Base-by-base conservation (phyloP, 2,113 vertebrate genomes). In the Dipodomys spectabilis region DNA sequence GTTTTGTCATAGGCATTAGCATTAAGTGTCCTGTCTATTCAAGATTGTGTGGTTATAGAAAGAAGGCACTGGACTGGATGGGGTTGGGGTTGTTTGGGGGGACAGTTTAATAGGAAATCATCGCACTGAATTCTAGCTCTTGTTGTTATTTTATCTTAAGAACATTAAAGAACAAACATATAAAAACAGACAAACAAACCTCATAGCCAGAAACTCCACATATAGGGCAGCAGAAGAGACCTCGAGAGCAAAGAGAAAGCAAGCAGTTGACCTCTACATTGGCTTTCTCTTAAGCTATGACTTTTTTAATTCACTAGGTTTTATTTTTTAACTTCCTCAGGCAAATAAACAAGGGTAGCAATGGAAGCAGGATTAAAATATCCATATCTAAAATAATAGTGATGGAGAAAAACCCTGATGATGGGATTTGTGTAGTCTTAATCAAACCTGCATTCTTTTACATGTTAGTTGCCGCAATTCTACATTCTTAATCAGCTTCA, bases 91-190 rank as follows among this genome's bases (percentile, higher is more conserved):
- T 39, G 39, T 39, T 28, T 7, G 3, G 53, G 53, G 15, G 15
- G 49, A 49, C 6, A 68, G 53, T 22, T 90, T 94, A 92, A 82
- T 80, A 75, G 88, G 32, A 89, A 91, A n/a, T 30, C 15, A 30
- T 85, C 18, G 80, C 60, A 94, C 25, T 88, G 44, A 85, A 62
- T 96, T 77, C 32, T 5, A 71, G 19, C 18, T 13, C 2, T 60
- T 22, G 75, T 82, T 6, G 11, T 15, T 7, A 85, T 4, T 75
- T n/a, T 45, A 2, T 75, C 16, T 20, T 2, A 12, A 9, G 25
- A 53, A 45, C 20, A 44, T 23, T 5, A n/a, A 22, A 64, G 71
- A 64, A 32, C 39, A 39, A 2, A 0, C 28, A 78, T 32, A 49
- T 13, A 73, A 53, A 75, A 67, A 22, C 35, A 12, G 11, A 64